These are phyloP conservation scores for Hoplostethus mediterraneus DNA, from an alignment of 2,797 vertebrate genomes.

Conservation along the genomic window DNA sequence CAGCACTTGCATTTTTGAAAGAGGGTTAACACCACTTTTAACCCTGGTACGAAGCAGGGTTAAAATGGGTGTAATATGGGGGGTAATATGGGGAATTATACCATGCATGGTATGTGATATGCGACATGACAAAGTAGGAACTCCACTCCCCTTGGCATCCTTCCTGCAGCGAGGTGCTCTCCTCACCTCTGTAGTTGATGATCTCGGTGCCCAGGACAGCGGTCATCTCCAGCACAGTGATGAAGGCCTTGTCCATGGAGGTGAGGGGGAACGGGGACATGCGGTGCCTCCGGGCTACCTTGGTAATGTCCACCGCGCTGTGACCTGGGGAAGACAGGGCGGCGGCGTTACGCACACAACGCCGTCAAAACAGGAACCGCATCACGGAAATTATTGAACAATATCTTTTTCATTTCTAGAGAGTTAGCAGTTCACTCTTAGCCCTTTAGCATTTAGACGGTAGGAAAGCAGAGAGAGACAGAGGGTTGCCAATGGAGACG, in stretches of 20 bases:
- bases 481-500: background rate
- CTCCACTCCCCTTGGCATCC: no score
- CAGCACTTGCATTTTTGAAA: no score
- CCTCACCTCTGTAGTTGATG: conserved; percentile 96
- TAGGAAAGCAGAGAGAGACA: conserved; percentile 34
- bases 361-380: background rate
- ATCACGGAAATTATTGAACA: no score
- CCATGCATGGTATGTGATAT: no score
- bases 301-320: conserved; percentile 99
- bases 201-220: conserved; percentile 98
- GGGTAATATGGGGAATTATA: no score
- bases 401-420: background rate
- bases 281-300: conserved; percentile 97
- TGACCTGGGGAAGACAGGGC: conserved; percentile 87
- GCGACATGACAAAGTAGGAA: background rate
- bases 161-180: background rate
- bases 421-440: background rate
- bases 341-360: background rate
- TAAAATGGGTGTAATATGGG: no score
- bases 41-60: no score
- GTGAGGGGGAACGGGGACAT: conserved; percentile 99
- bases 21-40: no score
- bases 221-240: conserved; percentile 99
- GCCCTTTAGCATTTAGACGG: conserved; percentile 32
- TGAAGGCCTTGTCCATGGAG: conserved; percentile 99